Evolutionary conservation across 2,113 vertebrate genomes (phyloP).

Genomic region (Apus apus): DNA sequence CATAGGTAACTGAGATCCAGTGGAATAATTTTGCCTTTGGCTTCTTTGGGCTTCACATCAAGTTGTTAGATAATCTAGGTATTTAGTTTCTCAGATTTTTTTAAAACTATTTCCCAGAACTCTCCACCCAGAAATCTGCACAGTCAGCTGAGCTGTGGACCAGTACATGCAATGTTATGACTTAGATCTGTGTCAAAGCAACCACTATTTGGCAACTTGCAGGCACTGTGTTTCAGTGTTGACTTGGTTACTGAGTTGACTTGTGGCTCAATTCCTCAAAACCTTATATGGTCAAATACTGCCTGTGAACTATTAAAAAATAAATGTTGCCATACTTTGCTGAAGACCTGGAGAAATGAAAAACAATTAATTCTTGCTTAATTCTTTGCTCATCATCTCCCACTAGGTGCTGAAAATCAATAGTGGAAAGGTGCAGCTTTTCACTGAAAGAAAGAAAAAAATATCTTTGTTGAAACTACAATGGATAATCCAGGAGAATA

Average conservation of each 20-base stretch:
- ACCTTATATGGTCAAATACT: constrained; percentile 17
- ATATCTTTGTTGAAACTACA: background rate
- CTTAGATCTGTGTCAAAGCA: background rate
- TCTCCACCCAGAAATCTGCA: background rate
- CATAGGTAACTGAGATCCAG: background rate
- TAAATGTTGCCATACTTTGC: background rate
- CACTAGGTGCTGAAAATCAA: background rate
- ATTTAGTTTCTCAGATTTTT: background rate
- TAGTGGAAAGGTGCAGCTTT: background rate
- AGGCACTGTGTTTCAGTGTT: constrained; percentile 3
- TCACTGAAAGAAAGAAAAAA: background rate
- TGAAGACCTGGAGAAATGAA: background rate
- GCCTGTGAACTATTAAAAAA: background rate
- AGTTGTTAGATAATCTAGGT: background rate
- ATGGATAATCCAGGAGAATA: background rate
- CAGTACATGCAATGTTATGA: background rate
- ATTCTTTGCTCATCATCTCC: background rate
- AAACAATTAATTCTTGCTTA: background rate
- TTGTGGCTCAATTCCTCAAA: constrained; percentile 10
- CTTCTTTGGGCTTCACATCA: background rate
- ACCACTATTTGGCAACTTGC: background rate
- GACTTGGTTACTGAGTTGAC: constrained; percentile 45
- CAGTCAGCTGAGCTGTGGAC: background rate
- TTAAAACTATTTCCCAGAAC: background rate
- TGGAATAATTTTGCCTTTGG: background rate